phyloP scores from a whole-genome alignment of 2,888 invertebrate genomes.

The Esperia sulphurella region DNA sequence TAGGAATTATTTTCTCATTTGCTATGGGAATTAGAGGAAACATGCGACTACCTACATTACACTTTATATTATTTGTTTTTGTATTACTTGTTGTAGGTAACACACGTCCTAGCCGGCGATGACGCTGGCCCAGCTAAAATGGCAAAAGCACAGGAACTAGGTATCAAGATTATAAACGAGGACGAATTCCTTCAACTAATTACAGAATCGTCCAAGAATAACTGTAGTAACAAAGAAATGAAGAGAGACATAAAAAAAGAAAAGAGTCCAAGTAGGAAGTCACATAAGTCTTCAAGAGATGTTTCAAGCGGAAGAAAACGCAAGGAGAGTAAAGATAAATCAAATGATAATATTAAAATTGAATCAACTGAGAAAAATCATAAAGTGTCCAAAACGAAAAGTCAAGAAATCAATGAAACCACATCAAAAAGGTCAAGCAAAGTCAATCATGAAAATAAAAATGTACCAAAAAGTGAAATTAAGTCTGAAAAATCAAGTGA shows the following conservation, averaged over 20 bases:
- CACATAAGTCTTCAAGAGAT: conserved; percentile 19
- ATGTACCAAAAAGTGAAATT: background rate
- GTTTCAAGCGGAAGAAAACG: conserved; percentile 12
- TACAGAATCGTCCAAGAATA: conserved; percentile 59
- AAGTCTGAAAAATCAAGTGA: conserved; percentile 7
- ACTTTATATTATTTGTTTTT: too few species aligned
- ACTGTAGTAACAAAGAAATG: conserved; percentile 20
- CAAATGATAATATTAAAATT: background rate
- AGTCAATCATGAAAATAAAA: conserved; percentile 12
- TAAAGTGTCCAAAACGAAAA: conserved; percentile 11
- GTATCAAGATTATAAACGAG: conserved; percentile 87
- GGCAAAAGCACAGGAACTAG: conserved; percentile 84
- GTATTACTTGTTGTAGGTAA: conserved; percentile 62
- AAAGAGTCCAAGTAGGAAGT: conserved; percentile 22
- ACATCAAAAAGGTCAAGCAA: conserved; percentile 26
- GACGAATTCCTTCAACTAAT: conserved; percentile 91
- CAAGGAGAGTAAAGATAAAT: background rate
- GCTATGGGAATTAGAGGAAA: too few species aligned
- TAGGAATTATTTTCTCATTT: too few species aligned
- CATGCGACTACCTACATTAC: too few species aligned
- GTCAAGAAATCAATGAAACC: conserved; percentile 14
- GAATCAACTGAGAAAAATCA: conserved; percentile 6
- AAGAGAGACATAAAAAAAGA: conserved; percentile 29
- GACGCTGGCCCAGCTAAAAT: conserved; percentile 93
- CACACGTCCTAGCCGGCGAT: conserved; percentile 90